Conservation (phyloP, 1,140 invertebrate species). For the Parasteatoda tepidariorum region DNA sequence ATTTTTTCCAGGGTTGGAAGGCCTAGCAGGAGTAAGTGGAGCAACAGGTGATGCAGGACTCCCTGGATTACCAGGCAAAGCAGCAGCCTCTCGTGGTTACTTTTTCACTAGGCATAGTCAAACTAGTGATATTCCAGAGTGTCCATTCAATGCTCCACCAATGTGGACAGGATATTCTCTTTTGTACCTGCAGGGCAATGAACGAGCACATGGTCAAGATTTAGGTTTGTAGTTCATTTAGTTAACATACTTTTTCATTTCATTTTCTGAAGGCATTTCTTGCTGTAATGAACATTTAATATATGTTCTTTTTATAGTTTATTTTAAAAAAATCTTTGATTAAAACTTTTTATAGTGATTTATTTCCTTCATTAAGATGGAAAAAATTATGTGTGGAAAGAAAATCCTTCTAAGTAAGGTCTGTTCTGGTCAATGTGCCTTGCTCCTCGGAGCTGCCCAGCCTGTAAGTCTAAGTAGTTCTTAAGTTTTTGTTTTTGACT, state of each 20-base stretch:
- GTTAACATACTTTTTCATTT: background rate
- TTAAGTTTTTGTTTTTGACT: too few species aligned
- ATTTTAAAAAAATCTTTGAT: too few species aligned
- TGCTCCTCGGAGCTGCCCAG: too few species aligned
- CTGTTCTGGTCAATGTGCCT: too few species aligned
- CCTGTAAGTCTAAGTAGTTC: too few species aligned
- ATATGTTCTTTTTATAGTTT: too few species aligned
- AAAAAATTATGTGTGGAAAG: too few species aligned
- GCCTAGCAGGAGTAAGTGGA: conserved; percentile 61
- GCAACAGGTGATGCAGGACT: conserved; percentile 72
- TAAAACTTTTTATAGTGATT: too few species aligned
- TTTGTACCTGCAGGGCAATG: conserved; percentile 91
- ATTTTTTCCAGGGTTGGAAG: conserved; percentile 48
- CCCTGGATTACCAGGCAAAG: conserved; percentile 68
- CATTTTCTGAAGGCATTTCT: background rate
- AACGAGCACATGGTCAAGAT: conserved; percentile 91
- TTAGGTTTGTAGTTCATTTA: conserved; percentile 75
- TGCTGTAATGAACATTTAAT: too few species aligned
- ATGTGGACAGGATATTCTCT: conserved; percentile 97
- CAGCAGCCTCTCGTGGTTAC: conserved; percentile 52
- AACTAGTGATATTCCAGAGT: conserved; percentile 82
- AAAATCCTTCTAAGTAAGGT: too few species aligned
- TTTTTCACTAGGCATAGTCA: conserved; percentile 81
- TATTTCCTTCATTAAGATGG: too few species aligned
- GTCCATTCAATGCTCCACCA: conserved; percentile 83